Evolutionary conservation across 2,888 invertebrate genomes (phyloP), one percentile per base, ranked within the genome.

Genomic region (Amiota communis): DNA sequence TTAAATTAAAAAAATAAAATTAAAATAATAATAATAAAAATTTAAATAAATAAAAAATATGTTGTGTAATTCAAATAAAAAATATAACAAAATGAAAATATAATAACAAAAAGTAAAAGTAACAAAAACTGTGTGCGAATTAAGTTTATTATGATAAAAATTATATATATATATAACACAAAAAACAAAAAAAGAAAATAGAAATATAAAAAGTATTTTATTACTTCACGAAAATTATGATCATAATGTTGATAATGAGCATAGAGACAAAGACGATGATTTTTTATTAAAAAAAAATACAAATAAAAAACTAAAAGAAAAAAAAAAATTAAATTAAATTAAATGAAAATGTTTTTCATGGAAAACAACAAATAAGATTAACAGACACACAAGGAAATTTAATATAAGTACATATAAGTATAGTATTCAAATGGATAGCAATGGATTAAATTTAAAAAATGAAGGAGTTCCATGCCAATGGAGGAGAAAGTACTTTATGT

Each of bases 211-310:
- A 72, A 78, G 74, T 68, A 68, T 68, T 68, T 68, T 68, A 68
- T 68, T 68, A 68, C 59, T 59, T 59, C 49, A 85, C 79, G 72
- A 85, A 80, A 75, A 85, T 76, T 82, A 36, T 36, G 36, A 6
- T 36, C 4, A 36, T 36, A 6, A 36, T 85, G 23, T 23, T 23
- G 85, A 82, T 85, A 85, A 85, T 82, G 82, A 75, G 78, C 77
- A 77, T 82, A 85, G 81, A 82, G 83, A 82, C 79, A 85, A 83
- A 82, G 82, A 20, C 82, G 80, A 84, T 84, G 85, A 82, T 82
- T 85, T 82, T 82, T 82, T 82, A 82, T 82, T 82, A 85, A 75
- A 74, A 71, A 74, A 23, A 23, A 23, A 23, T 2, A 85, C 74
- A 74, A 71, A 74, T 20, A 63, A 75, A 70, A 70, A 64, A 15